Conservation (phyloP, 2,797 vertebrate species). For the Leucoraja ocellata region DNA sequence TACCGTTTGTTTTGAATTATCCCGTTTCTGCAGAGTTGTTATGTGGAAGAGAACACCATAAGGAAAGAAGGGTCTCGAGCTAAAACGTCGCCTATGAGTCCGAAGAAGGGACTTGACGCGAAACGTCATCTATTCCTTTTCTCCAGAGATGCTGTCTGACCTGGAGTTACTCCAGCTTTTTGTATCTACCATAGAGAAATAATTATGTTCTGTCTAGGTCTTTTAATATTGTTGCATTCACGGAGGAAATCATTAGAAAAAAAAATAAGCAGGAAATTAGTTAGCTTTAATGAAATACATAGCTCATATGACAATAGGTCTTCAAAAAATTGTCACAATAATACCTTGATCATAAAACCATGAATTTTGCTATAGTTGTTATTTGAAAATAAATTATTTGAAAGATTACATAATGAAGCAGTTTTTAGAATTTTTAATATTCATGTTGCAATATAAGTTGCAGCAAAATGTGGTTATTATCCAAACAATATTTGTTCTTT, state of each 20-base stretch:
- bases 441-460: neutral
- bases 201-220: neutral
- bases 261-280: slow-evolving; percentile 3
- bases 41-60: slow-evolving; percentile 21
- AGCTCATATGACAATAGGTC: neutral
- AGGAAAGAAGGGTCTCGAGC: too few relatives aligned
- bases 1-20: neutral
- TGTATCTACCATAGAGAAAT: neutral
- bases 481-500: too few relatives aligned
- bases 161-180: too few relatives aligned
- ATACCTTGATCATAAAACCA: neutral
- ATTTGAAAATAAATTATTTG: neutral
- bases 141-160: too few relatives aligned
- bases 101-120: too few relatives aligned
- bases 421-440: neutral
- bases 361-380: neutral
- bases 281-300: slow-evolving; percentile 18
- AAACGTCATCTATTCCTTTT: too few relatives aligned
- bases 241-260: neutral
- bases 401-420: neutral
- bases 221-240: neutral
- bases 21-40: neutral
- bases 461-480: too few relatives aligned
- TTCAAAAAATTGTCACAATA: neutral
- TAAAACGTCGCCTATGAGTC: too few relatives aligned